Base-by-base conservation (phyloP, 2,888 invertebrate genomes). In the Salpingus planirostris region DNA sequence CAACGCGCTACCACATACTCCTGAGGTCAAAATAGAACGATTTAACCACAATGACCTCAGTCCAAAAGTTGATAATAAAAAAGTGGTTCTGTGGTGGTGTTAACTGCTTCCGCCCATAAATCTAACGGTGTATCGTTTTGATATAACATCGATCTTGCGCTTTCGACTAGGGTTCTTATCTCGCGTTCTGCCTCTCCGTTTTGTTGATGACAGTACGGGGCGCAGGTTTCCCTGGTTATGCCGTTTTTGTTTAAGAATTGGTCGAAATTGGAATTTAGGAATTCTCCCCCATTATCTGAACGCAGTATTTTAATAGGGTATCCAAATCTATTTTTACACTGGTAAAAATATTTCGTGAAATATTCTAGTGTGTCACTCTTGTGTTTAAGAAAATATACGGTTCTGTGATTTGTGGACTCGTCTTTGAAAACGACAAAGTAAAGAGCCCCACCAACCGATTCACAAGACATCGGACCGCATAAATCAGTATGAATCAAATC, bases 71-170 rank as follows among this genome's bases (percentile, higher is more conserved):
- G n/a, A n/a, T n/a, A n/a, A n/a, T n/a, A n/a, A n/a, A n/a, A n/a
- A n/a, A 21, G 21, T 21, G 6, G 8, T 21, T 7, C 8, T 21
- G 8, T 6, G 8, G n/a, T n/a, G n/a, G 55, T 55, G 14, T 45
- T 46, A 2, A 55, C 52, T 10, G 57, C 61, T 39, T 64, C 58
- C 6, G 52, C 55, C 59, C 60, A 64, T 22, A 57, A 40, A 8
- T 33, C 14, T 13, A 42, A 32, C 1, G 49, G 49, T 13, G 59
- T 15, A 15, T 49, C 36, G 13, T 45, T 43, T 8, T 46, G 35
- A 10, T 41, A 37, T n/a, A 62, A 13, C 52, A 60, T 54, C 3
- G 55, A 34, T 24, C 52, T 38, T 5, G 59, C 55, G 31, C 42
- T 39, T 35, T 60, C 59, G 7, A 57, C 44, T 10, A 59, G 43